Base-by-base conservation (phyloP, 92 coral and sea anemone species). In the Paramuricea clavata region DNA sequence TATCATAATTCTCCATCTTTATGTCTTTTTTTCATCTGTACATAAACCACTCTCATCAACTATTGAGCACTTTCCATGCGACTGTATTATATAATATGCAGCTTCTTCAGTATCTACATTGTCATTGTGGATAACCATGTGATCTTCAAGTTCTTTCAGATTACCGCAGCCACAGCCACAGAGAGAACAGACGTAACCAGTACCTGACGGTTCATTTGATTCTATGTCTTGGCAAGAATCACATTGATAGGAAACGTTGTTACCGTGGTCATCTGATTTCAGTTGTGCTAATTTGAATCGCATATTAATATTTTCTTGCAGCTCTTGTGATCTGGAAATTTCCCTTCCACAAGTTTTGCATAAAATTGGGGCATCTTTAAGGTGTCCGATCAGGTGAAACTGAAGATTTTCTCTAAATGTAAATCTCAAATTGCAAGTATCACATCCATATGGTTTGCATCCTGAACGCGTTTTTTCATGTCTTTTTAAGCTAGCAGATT, bases 301-400 rank as follows among this genome's bases (percentile, higher is more conserved):
- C 54, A 8, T 15, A 10, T 47, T 17, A 47, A 47, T 15, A 10
- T 47, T 47, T 47, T 47, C 54, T 47, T 47, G 54, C 54, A 47
- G 13, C 7, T 10, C 33, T 27, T 60, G 68, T 4, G 68, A 60
- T 22, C 31, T 26, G 0, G 68, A 22, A 5, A 27, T 5, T 60
- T 60, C 68, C 28, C 33, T 60, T 60, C 68, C 68, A 60, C 68
- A 60, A 27, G 68, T 60, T 27, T 60, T 21, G 12, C 68, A 60
- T 22, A 16, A 22, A 52, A 60, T 60, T 21, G 31, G 32, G 12
- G 31, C 31, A 26, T 22, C 31, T 60, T 26, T 27, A 9, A 3
- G 28, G 23, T 60, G 12, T 22, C 32, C 32, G 7, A 17, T 60
- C 8, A 22, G 12, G 28, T 60, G 68, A 47, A 47, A 47, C 13